Conservation (phyloP, 2,888 invertebrate genomes). For the Lycia hirtaria region DNA sequence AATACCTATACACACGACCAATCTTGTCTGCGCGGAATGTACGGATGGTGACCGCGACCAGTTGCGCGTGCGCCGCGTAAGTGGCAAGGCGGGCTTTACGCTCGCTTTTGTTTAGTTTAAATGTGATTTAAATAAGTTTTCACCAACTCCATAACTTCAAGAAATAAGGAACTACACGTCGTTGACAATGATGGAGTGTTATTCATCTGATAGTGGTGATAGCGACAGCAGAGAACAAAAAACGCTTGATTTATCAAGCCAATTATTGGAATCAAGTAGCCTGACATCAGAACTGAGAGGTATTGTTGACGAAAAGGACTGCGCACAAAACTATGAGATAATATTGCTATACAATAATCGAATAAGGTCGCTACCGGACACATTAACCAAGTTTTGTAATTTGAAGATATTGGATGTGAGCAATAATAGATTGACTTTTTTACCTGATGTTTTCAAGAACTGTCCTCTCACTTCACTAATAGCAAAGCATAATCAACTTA, state of each 20-base stretch:
- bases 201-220: slow-evolving; percentile 94
- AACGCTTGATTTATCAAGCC: slow-evolving; percentile 87
- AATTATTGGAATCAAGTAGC: slow-evolving; percentile 85
- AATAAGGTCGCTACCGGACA: slow-evolving; percentile 88
- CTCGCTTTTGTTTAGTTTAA: slow-evolving; percentile 36
- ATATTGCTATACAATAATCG: slow-evolving; percentile 95
- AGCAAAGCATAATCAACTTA: slow-evolving; percentile 95
- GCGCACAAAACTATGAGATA: slow-evolving; percentile 87
- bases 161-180: slow-evolving; percentile 36
- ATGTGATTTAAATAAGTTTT: slow-evolving; percentile 56
- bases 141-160: slow-evolving; percentile 40
- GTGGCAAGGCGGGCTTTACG: slow-evolving; percentile 45
- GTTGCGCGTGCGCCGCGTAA: slow-evolving; percentile 78
- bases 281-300: slow-evolving; percentile 85
- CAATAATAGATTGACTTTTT: slow-evolving; percentile 90
- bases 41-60: slow-evolving; percentile 42
- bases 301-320: slow-evolving; percentile 86
- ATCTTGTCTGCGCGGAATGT: slow-evolving; percentile 8
- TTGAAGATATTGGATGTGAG: slow-evolving; percentile 94
- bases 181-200: slow-evolving; percentile 88
- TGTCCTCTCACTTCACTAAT: slow-evolving; percentile 92
- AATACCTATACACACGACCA: neutral
- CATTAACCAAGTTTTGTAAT: slow-evolving; percentile 88
- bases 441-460: slow-evolving; percentile 92
- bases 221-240: slow-evolving; percentile 90